A percentile compares a stretch with the other conserved stretches of the same genome.
Conservation (phyloP, 2,888 invertebrate species). For the Glaucopsyche alexis region DNA sequence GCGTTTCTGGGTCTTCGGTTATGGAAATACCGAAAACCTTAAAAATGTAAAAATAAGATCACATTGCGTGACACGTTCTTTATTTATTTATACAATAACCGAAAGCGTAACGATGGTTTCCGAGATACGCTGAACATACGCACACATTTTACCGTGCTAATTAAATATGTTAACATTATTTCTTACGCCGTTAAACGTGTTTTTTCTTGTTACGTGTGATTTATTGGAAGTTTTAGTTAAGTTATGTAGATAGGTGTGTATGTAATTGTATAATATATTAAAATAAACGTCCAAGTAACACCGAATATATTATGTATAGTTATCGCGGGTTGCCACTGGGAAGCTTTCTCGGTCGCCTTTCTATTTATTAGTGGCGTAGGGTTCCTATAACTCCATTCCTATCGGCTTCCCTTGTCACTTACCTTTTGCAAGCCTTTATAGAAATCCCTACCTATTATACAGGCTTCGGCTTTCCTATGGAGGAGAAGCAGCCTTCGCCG, state of each 20-base stretch:
- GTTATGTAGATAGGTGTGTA: neutral
- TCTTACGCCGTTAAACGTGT: neutral
- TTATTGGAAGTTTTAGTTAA: neutral
- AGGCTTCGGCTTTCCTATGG: too few species aligned
- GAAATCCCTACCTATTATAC: too few species aligned
- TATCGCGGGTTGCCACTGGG: neutral
- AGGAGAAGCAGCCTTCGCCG: too few species aligned
- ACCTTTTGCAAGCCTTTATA: too few species aligned
- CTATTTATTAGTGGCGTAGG: too few species aligned
- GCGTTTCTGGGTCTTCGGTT: neutral
- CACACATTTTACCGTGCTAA: slow-evolving; percentile 4
- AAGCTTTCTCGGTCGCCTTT: neutral
- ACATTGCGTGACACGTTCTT: neutral
- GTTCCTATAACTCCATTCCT: too few species aligned
- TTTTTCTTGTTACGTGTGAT: neutral
- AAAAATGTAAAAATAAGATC: neutral
- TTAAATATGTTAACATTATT: neutral
- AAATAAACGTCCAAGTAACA: neutral
- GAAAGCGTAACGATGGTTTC: slow-evolving; percentile 26
- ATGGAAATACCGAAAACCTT: neutral
- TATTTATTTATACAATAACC: slow-evolving; percentile 24
- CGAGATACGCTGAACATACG: neutral
- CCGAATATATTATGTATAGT: neutral
- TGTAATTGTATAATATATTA: neutral
- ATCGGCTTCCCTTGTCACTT: too few species aligned